phyloP scores from a whole-genome alignment of 2,797 vertebrate genomes.

The Merluccius polli region DNA sequence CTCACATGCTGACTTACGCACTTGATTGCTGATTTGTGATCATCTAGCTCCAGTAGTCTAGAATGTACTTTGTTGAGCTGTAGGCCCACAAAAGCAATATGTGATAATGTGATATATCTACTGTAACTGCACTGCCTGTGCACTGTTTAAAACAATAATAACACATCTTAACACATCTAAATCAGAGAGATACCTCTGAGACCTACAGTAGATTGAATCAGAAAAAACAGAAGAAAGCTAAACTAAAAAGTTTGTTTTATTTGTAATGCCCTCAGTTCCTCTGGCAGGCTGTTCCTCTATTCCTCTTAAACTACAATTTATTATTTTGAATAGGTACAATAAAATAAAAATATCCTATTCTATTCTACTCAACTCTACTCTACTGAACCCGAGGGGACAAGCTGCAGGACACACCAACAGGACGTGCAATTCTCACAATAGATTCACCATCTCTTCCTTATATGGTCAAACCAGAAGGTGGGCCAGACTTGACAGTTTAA shows the following conservation, averaged over 20 bases:
- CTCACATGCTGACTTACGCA: no score
- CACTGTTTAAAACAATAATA: neutral
- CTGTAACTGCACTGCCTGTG: no score
- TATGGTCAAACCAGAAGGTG: conserved; percentile 29
- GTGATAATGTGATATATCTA: neutral
- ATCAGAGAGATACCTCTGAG: neutral
- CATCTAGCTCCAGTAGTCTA: no score
- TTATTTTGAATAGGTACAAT: neutral
- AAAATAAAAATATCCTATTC: neutral
- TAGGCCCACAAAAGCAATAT: no score
- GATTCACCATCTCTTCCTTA: conserved; percentile 26
- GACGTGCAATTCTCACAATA: neutral
- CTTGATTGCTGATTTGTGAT: no score
- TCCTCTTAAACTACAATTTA: neutral
- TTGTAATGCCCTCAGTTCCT: neutral
- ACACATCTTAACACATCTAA: neutral
- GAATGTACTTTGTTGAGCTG: no score
- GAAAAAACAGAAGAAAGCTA: neutral
- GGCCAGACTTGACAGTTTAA: conserved; percentile 20
- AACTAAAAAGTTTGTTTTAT: neutral
- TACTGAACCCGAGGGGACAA: neutral
- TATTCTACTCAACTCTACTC: neutral
- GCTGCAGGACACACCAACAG: neutral
- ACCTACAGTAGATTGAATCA: neutral
- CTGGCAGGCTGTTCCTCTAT: neutral